These are phyloP conservation scores for Neoitamus cyanurus DNA, from an alignment of 2,888 invertebrate species.

Conservation along the genomic window DNA sequence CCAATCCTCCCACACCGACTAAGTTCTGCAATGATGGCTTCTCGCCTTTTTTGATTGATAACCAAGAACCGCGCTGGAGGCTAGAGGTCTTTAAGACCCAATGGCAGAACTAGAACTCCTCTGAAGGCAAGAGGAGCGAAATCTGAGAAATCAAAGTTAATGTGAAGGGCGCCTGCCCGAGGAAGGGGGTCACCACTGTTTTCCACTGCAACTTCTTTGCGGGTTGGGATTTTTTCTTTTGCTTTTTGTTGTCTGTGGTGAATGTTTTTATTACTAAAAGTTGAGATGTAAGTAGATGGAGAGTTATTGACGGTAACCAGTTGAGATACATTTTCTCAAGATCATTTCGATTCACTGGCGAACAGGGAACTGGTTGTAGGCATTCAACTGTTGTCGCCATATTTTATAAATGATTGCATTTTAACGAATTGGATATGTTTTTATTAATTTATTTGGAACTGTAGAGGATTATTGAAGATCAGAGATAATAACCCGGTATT, in stretches of 20 bases:
- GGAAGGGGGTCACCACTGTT: neutral
- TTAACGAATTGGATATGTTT: neutral
- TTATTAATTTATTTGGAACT: too few species aligned
- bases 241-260: neutral
- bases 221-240: neutral
- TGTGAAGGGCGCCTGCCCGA: neutral
- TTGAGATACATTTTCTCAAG: neutral
- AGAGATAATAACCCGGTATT: too few species aligned
- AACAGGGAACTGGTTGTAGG: neutral
- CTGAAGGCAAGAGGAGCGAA: neutral
- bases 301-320: neutral
- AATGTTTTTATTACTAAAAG: neutral
- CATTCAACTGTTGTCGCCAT: neutral
- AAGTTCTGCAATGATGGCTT: neutral
- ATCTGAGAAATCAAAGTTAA: slow-evolving; percentile 32
- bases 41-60: slow-evolving; percentile 29
- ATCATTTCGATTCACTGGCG: neutral
- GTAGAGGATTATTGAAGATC: neutral
- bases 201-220: neutral
- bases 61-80: neutral
- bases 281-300: neutral
- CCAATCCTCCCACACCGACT: neutral
- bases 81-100: neutral
- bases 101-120: neutral
- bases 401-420: neutral